phyloP scores from a whole-genome alignment of 1,140 invertebrate genomes.

The Homarus americanus region DNA sequence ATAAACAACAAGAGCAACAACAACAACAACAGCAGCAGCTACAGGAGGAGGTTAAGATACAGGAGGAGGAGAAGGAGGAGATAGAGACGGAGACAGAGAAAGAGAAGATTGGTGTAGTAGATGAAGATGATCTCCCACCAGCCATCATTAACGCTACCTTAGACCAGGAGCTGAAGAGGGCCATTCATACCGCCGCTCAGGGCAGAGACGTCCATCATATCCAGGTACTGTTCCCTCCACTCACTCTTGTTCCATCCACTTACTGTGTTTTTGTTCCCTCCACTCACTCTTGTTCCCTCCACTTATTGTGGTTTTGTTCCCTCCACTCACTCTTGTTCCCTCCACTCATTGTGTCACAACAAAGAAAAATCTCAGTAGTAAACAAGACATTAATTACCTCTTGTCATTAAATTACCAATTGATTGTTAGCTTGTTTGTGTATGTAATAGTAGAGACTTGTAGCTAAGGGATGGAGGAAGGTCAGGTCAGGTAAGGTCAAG shows the following conservation, averaged over 20 bases:
- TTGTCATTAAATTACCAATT: too few species aligned
- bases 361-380: too few species aligned
- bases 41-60: neutral
- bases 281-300: neutral
- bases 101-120: neutral
- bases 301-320: too few species aligned
- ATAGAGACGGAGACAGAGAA: neutral
- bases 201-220: constrained; percentile 82
- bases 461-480: too few species aligned
- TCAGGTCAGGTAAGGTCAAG: too few species aligned
- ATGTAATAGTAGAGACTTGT: too few species aligned
- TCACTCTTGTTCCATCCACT: neutral
- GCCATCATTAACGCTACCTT: constrained; percentile 83
- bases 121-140: constrained; percentile 74
- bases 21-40: constrained; percentile 5
- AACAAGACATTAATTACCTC: too few species aligned
- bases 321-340: neutral
- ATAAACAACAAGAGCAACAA: neutral
- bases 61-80: constrained; percentile 6
- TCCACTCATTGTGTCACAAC: too few species aligned
- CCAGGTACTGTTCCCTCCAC: constrained; percentile 16
- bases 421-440: neutral
- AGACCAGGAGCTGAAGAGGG: constrained; percentile 83
- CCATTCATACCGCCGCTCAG: constrained; percentile 82
- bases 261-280: too few species aligned